phyloP scores from a whole-genome alignment of 2,888 invertebrate genomes.

The Pristionchus entomophagus region DNA sequence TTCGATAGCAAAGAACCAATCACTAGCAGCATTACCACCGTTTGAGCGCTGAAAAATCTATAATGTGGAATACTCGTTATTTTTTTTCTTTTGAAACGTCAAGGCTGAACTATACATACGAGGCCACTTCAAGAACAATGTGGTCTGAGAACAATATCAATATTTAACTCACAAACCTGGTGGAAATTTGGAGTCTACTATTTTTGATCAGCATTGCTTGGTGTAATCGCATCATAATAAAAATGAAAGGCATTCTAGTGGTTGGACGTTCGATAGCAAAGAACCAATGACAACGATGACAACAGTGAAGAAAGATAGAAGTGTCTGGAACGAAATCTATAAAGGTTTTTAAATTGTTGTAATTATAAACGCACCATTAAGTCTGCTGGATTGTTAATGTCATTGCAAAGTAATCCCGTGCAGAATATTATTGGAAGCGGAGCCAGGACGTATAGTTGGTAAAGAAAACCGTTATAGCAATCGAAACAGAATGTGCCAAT shows the following conservation, averaged over 20 bases:
- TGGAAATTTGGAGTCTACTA: no score
- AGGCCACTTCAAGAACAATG: no score
- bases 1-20: not conserved
- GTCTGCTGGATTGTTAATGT: not conserved
- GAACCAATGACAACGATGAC: no score
- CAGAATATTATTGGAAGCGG: not conserved
- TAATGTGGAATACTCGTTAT: no score
- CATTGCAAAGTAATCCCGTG: not conserved
- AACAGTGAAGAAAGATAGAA: not conserved
- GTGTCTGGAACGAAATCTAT: not conserved
- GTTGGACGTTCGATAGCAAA: no score
- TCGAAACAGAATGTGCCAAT: not conserved
- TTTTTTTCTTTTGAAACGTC: no score
- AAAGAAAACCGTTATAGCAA: not conserved
- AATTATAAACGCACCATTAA: not conserved
- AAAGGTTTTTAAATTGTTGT: not conserved
- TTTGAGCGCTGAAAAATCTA: not conserved
- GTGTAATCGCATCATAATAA: no score
- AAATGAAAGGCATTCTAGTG: no score
- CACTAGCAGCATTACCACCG: not conserved
- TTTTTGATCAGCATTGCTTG: no score
- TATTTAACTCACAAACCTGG: no score
- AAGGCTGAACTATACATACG: no score
- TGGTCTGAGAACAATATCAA: no score
- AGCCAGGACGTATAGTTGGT: not conserved